phyloP scores from a whole-genome alignment of 2,113 vertebrate genomes.

The Accipiter cooperii region DNA sequence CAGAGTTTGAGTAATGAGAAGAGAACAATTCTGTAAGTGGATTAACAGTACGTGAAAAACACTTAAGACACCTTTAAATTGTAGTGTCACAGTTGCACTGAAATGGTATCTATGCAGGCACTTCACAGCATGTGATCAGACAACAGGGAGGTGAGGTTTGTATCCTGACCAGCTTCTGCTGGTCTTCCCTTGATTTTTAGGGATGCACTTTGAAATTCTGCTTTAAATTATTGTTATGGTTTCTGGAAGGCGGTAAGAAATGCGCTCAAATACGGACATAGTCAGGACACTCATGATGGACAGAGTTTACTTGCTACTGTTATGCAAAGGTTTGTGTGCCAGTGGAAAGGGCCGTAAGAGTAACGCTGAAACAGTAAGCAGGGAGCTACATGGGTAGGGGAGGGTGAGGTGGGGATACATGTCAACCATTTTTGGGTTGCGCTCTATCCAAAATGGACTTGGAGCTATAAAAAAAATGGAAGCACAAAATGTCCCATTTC shows the following conservation, averaged over 20 bases:
- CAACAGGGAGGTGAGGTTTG: background rate
- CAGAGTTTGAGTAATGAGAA: background rate
- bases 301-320: background rate
- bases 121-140: background rate
- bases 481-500: background rate
- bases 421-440: background rate
- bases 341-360: background rate
- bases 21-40: background rate
- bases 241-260: background rate
- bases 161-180: background rate
- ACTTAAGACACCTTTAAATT: background rate
- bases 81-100: background rate
- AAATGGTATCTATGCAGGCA: background rate
- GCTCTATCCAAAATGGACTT: background rate
- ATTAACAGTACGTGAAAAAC: background rate
- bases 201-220: background rate
- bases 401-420: background rate
- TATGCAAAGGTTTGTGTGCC: background rate
- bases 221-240: background rate
- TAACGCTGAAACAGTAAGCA: background rate
- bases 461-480: background rate
- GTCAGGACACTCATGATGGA: accelerated
- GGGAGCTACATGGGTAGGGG: background rate
- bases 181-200: background rate
- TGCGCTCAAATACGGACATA: too few species aligned